phyloP scores from a whole-genome alignment of 2,888 invertebrate species.

The Tenodera sinensis region DNA sequence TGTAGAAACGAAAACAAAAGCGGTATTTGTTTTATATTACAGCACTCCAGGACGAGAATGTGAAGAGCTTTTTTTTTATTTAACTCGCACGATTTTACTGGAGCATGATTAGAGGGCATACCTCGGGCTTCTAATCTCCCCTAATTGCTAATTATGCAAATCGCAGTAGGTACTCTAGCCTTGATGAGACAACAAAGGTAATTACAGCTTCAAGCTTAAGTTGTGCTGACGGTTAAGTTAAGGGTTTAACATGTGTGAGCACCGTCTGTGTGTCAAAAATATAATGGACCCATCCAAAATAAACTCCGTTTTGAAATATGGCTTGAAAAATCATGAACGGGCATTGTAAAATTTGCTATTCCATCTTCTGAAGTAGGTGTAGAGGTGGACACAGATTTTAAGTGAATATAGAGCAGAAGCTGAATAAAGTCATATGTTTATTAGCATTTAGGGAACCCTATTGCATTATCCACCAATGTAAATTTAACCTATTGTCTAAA shows the following conservation, averaged over 20 bases:
- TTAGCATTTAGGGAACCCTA: too few relatives aligned
- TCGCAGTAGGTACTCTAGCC: neutral
- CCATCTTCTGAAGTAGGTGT: too few relatives aligned
- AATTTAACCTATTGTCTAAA: too few relatives aligned
- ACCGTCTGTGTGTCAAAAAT: neutral
- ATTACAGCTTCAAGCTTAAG: neutral
- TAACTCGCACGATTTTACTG: neutral
- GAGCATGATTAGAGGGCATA: neutral
- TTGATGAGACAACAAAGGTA: neutral
- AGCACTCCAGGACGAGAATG: neutral
- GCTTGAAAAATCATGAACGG: too few relatives aligned
- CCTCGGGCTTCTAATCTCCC: neutral
- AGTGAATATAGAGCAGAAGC: too few relatives aligned
- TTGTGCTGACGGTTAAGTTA: neutral
- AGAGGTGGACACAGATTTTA: too few relatives aligned
- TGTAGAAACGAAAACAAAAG: neutral
- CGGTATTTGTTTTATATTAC: neutral
- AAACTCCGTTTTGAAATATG: too few relatives aligned
- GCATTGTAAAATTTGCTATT: too few relatives aligned
- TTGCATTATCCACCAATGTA: too few relatives aligned
- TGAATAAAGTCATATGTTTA: too few relatives aligned
- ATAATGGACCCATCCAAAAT: neutral
- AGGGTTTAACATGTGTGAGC: neutral
- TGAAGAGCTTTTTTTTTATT: neutral
- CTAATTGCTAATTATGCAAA: neutral